Evolutionary conservation across 2,888 invertebrate species (phyloP), one percentile per base, ranked within the genome.

Genomic region (Papilio gigon): DNA sequence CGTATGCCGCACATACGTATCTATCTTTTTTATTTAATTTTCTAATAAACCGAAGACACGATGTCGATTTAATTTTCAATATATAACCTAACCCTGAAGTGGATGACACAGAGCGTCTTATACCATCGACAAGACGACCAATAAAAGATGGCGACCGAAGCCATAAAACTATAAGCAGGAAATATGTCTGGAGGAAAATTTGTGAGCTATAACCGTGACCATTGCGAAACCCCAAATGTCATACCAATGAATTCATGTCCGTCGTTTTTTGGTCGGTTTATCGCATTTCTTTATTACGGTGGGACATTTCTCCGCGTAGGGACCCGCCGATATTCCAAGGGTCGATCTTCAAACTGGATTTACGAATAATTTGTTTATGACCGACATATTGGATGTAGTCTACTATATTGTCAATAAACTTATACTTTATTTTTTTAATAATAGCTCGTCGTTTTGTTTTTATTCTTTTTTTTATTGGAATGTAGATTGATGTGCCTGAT

Each of bases 181-280:
- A 90, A 90, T 89, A 90, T 90, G 88, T 78, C 76, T 74, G 67
- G 74, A 73, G 73, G 73, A 77, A 75, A 77, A 76, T 78, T 75
- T 76, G 80, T 79, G 75, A 76, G 84, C 84, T 77, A 86, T 87
- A 89, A 86, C 86, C 84, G 84, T 83, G 88, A 82, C 88, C 88
- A 86, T 90, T 88, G 80, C 80, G 78, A 84, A 84, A 84, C 85
- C 88, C 84, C 88, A 84, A 90, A 92, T 89, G 91, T 90, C 90
- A 91, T 91, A 91, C 87, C 92, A 84, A 91, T 92, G 92, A 90
- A 92, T 91, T 92, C 92, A 92, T 90, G 90, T 83, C 81, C 77
- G 82, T 83, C 82, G 85, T 89, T 92, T 92, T 91, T 91, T 87
- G 83, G 82, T 77, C 87, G 82, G 81, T 91, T 91, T 92, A 92